Evolutionary conservation across 2,888 invertebrate genomes (phyloP), one percentile per base, ranked within the genome.

Genomic region (Melipona bicolor): DNA sequence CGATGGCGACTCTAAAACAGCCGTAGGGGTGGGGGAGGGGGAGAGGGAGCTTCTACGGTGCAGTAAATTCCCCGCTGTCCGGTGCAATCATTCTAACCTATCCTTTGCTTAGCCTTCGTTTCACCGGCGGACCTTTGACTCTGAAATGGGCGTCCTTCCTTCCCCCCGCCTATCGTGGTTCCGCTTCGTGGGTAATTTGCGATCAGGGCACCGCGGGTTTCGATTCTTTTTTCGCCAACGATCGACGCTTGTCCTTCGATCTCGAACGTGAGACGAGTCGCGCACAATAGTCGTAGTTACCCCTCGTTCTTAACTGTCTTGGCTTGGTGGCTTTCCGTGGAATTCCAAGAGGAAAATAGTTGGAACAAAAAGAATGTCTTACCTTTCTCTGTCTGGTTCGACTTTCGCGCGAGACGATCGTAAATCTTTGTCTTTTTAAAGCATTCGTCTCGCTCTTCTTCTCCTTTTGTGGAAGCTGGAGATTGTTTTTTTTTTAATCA

Each of bases 61-160:
- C 77, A 77, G 89, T 89, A 87, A 89, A 89, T 89, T 89, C 80
- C 89, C 89, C 89, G 67, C 76, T 79, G 83, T 89, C 84, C 83
- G 77, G 79, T 74, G 87, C 86, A 87, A 89, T 89, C 89, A 89
- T 86, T 89, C 87, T 87, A 85, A 84, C 86, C 84, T 77, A 80
- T 77, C 88, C 86, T 81, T 79, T 86, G 86, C 82, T 79, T 83
- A 85, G 85, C 68, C 80, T 88, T 79, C 81, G 79, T 84, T 71
- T 81, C 81, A 73, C 87, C 81, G 87, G 69, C 86, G 86, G 83
- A 89, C 89, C 89, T 88, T 89, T 89, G 89, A 87, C 87, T 89
- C 87, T 67, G 81, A 84, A 81, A 83, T 75, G 78, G 80, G 59
- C 70, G 54, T 62, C 75, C 70, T 36, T 65, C 62, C 68, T n/a